These are phyloP conservation scores for Syncerus caffer DNA, from an alignment of 2,797 vertebrate species.

Conservation along the genomic window DNA sequence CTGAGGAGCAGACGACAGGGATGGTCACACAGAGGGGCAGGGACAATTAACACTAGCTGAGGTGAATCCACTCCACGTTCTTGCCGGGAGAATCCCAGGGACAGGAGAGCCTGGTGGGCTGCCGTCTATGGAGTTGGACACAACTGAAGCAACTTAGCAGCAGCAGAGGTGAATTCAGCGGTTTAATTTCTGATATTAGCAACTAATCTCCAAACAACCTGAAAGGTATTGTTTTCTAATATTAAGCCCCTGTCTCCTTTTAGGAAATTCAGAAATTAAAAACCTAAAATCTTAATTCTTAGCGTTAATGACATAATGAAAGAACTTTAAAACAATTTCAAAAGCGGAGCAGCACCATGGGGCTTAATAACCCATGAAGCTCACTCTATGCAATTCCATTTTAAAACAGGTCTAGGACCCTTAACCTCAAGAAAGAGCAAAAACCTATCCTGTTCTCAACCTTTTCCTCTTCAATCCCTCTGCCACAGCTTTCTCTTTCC, in stretches of 20 bases:
- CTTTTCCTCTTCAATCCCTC: background rate
- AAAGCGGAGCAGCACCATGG: background rate
- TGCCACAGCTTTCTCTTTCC: background rate
- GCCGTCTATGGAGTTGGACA: too few species aligned
- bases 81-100: too few species aligned
- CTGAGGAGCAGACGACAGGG: background rate
- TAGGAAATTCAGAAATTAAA: background rate
- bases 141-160: too few species aligned
- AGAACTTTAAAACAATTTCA: background rate
- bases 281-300: background rate
- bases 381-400: background rate
- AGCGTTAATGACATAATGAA: background rate
- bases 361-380: background rate
- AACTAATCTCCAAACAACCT: background rate
- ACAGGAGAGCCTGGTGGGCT: too few species aligned
- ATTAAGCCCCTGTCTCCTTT: background rate
- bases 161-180: background rate
- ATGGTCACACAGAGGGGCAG: background rate
- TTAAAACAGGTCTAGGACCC: background rate
- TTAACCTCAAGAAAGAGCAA: background rate
- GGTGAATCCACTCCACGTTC: background rate
- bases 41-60: background rate
- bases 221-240: background rate
- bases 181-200: background rate
- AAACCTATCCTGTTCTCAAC: background rate